Base-by-base conservation (phyloP, 2,888 invertebrate genomes). In the Xanthorhoe spadicearia region DNA sequence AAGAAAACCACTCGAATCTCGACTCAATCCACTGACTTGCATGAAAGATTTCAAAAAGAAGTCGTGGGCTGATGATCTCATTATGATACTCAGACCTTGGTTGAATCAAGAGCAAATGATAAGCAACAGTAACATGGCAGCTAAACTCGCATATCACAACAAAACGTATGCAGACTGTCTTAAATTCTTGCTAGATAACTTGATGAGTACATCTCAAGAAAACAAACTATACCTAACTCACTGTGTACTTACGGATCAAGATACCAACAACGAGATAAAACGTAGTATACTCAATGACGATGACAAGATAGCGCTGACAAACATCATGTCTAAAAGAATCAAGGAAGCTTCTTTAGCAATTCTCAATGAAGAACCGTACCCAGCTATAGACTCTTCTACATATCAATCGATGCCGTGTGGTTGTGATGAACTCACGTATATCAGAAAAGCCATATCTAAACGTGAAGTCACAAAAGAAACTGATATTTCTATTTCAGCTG, bases 1-100 rank as follows among this genome's bases (percentile, higher is more conserved):
- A 52, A 77, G 90, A 43, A 85, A 82, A 53, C 83, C 84, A 0
- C 83, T 92, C 5, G 86, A 88, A 66, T 79, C 87, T 0, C 71
- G 77, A 15, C 69, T 78, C 2, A 92, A 92, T 59, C 92, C 92
- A 0, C 72, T 93, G 0, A 71, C 72, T 0, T 75, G 81, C 0
- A 81, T 90, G 63, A 81, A 81, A 28, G 90, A 91, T 67, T 92
- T 92, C 70, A 83, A 85, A 61, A 87, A 84, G 17, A 85, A 85
- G 58, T 84, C 88, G 0, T 93, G 92, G 93, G 85, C 89, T 0
- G 91, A 92, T 64, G 84, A 90, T 51, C 59, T 91, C 8, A 86
- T 92, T 6, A 68, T 89, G 0, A 78, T 85, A 2, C 79, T 93
- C 0, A 87, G 83, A 68, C 86, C 87, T 0, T 92, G 91, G 90